phyloP scores from a whole-genome alignment of 2,888 invertebrate genomes.

The Crocallis elinguaria region DNA sequence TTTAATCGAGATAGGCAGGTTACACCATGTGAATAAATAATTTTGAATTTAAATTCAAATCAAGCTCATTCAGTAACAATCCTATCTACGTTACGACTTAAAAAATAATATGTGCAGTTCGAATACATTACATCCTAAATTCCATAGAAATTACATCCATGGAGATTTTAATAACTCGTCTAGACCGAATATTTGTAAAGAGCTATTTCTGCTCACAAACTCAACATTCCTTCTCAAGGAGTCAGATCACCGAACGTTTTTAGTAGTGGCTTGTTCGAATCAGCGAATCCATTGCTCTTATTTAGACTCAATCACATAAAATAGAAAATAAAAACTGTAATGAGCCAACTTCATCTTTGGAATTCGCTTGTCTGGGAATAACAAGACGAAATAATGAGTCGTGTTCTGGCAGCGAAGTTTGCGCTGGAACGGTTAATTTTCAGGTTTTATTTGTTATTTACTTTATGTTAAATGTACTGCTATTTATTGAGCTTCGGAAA shows the following conservation, averaged over 20 bases:
- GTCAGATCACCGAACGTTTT: constrained; percentile 64
- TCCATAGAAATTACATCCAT: constrained; percentile 53
- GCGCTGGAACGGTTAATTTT: background rate
- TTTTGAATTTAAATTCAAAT: too few species aligned
- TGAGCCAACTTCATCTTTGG: constrained; percentile 70
- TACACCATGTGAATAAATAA: too few species aligned
- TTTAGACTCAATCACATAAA: constrained; percentile 79
- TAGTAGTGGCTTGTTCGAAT: constrained; percentile 63
- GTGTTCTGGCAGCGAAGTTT: constrained; percentile 13
- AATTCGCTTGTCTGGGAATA: constrained; percentile 67
- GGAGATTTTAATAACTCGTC: constrained; percentile 79
- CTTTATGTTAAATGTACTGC: background rate
- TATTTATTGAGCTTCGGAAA: too few species aligned
- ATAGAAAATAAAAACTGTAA: constrained; percentile 75
- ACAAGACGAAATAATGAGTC: constrained; percentile 41
- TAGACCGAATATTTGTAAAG: constrained; percentile 70
- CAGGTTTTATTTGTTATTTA: background rate
- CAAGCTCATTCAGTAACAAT: too few species aligned
- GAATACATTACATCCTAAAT: constrained; percentile 19
- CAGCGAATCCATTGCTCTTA: constrained; percentile 67
- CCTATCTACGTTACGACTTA: too few species aligned
- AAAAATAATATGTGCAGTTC: background rate
- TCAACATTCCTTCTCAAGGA: constrained; percentile 69
- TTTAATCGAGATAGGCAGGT: too few species aligned
- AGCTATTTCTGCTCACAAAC: constrained; percentile 67